These are phyloP conservation scores for Ennomos erosarius DNA, from an alignment of 2,888 invertebrate species.

Conservation along the genomic window DNA sequence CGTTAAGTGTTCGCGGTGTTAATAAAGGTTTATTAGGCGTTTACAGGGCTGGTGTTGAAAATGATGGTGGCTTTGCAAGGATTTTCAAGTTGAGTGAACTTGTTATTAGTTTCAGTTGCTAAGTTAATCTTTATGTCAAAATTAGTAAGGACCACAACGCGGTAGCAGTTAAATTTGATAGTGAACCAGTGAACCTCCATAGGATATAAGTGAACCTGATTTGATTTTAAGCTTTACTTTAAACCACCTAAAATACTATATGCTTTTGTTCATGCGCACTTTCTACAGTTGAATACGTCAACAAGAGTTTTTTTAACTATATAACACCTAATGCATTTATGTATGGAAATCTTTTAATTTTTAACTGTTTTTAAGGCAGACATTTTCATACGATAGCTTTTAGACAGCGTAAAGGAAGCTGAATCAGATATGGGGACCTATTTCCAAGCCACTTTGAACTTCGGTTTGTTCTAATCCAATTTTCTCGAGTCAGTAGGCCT, in stretches of 20 bases:
- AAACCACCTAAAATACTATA: too few relatives aligned
- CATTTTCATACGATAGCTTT: neutral
- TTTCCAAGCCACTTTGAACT: constrained; percentile 7
- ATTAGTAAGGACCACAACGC: neutral
- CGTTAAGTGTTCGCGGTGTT: constrained; percentile 27
- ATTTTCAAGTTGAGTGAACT: constrained; percentile 7
- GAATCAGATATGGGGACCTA: constrained; percentile 3
- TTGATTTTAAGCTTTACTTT: too few relatives aligned
- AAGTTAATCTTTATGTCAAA: neutral
- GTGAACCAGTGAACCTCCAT: too few relatives aligned
- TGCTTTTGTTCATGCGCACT: too few relatives aligned
- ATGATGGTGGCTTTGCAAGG: constrained; percentile 12
- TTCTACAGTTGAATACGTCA: too few relatives aligned
- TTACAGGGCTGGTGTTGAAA: neutral
- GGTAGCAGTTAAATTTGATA: too few relatives aligned
- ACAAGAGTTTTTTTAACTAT: too few relatives aligned
- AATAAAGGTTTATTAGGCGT: constrained; percentile 33
- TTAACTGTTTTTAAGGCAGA: too few relatives aligned
- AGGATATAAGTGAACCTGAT: too few relatives aligned
- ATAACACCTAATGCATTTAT: too few relatives aligned
- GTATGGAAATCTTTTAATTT: too few relatives aligned
- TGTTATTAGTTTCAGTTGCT: constrained; percentile 1
- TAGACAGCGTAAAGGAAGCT: neutral
- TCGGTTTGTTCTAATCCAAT: constrained; percentile 18
- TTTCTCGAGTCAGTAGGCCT: constrained; percentile 3